Conservation (phyloP, 2,113 vertebrate genomes). For the Glaucidium brasilianum region DNA sequence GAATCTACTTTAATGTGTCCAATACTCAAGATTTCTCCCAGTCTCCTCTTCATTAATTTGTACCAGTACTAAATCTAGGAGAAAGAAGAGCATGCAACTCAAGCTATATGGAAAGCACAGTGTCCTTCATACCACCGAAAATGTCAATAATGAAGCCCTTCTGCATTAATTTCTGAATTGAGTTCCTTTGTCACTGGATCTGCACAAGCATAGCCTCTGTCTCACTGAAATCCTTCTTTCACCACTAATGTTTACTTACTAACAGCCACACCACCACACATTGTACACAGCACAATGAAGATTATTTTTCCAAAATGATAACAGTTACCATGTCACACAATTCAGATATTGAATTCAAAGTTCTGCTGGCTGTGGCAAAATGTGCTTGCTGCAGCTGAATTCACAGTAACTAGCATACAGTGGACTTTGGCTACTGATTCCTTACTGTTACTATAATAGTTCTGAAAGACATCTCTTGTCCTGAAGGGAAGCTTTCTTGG, state of each 20-base stretch:
- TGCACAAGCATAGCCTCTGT: not conserved
- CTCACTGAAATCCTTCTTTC: not conserved
- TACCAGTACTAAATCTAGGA: not conserved
- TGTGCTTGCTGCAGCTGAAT: not conserved
- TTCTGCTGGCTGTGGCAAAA: not conserved
- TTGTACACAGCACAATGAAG: not conserved
- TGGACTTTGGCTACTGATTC: not conserved
- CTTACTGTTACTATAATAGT: conserved; percentile 10
- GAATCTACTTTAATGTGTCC: not conserved
- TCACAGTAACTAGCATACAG: not conserved
- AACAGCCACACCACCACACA: not conserved
- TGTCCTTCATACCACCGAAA: not conserved
- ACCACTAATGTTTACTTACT: not conserved
- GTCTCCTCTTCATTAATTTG: not conserved
- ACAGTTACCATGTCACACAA: not conserved
- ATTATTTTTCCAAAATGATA: not conserved
- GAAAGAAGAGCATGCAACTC: not conserved
- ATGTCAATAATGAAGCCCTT: not conserved
- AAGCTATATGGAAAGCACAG: not conserved
- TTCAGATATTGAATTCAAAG: not conserved
- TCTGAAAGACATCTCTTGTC: conserved; percentile 50
- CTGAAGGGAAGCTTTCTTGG: conserved; percentile 52
- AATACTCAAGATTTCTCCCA: not conserved
- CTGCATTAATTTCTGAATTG: not conserved
- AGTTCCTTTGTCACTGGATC: not conserved